These are phyloP conservation scores for Callaeas wilsoni DNA, from an alignment of 2,113 vertebrate genomes.

Conservation along the genomic window DNA sequence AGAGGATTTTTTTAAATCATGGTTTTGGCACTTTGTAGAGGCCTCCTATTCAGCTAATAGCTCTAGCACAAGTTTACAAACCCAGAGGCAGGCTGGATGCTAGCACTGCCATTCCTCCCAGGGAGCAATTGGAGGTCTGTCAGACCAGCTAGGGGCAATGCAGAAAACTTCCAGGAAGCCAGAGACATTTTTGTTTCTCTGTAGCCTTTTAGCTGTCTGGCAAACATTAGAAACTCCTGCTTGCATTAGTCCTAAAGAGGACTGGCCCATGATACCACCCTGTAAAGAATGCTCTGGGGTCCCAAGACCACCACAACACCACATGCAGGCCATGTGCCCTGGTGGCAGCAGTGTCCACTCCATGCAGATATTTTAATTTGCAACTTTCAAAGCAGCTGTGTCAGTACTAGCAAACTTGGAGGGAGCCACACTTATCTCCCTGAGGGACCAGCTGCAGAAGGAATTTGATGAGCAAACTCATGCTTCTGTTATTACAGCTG, in stretches of 20 bases:
- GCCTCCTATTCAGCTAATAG: neutral
- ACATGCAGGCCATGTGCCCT: constrained; percentile 44
- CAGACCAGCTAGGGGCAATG: constrained; percentile 21
- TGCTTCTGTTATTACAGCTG: neutral
- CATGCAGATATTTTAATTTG: constrained; percentile 45
- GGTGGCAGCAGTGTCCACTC: constrained; percentile 9
- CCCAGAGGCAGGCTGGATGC: neutral
- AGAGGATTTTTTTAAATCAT: neutral
- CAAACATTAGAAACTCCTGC: constrained; percentile 33
- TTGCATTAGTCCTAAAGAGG: constrained; percentile 40
- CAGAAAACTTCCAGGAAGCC: constrained; percentile 48
- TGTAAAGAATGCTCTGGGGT: constrained; percentile 18
- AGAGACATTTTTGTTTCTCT: constrained; percentile 42
- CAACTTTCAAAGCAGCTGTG: constrained; percentile 59
- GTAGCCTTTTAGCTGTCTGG: constrained; percentile 44
- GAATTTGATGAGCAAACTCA: neutral
- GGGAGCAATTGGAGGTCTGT: constrained; percentile 5
- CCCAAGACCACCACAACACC: constrained; percentile 27
- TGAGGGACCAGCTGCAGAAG: neutral
- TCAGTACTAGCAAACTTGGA: constrained; percentile 5
- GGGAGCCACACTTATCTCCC: constrained; percentile 22
- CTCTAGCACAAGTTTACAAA: neutral
- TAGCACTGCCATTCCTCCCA: neutral
- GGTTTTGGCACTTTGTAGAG: neutral
- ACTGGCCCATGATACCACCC: constrained; percentile 30